These are phyloP conservation scores for Phoeniculus purpureus DNA, from an alignment of 2,797 vertebrate species.

Conservation along the genomic window DNA sequence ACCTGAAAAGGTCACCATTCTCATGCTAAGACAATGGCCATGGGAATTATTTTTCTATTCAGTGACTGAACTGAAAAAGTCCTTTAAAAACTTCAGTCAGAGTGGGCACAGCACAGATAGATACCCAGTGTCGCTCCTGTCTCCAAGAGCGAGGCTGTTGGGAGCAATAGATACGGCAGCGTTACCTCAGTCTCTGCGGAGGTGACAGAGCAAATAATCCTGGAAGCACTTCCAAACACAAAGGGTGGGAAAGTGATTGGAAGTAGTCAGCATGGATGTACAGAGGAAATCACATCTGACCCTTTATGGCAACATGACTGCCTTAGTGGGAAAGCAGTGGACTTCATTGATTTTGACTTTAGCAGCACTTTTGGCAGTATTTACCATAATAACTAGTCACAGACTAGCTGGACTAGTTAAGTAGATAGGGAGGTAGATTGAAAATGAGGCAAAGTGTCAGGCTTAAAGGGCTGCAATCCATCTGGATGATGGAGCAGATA, in stretches of 20 bases:
- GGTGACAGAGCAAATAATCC: background rate
- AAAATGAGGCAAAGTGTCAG: background rate
- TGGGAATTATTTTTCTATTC: background rate
- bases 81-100: background rate
- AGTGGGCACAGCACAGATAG: background rate
- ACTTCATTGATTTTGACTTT: background rate
- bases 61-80: background rate
- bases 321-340: background rate
- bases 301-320: accelerated
- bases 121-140: background rate
- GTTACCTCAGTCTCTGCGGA: background rate
- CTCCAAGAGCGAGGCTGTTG: background rate
- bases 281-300: background rate
- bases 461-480: background rate
- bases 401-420: background rate
- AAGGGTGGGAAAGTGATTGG: background rate
- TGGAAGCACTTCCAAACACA: background rate
- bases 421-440: background rate
- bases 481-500: background rate
- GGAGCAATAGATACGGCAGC: background rate
- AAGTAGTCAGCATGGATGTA: background rate
- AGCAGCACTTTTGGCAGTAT: background rate
- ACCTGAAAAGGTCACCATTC: background rate
- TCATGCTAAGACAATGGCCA: background rate
- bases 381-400: background rate